Base-by-base conservation (phyloP, 2,113 vertebrate genomes). In the Alaudala cheleensis region DNA sequence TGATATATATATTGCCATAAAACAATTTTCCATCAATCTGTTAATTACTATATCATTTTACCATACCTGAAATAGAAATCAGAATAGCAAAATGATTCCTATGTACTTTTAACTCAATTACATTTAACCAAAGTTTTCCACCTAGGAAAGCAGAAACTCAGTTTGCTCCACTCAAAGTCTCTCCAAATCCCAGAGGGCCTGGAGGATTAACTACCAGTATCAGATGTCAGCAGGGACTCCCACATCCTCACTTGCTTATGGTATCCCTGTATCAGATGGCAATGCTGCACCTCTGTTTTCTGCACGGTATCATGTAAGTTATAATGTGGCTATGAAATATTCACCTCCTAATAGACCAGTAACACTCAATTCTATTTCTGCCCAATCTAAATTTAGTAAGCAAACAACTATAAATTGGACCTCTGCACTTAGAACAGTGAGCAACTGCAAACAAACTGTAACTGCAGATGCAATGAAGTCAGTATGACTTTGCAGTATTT, bases 401-500 rank as follows among this genome's bases (percentile, higher is more conserved):
- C 33, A 66, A 84, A 86, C 45, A 79, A 51, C 19, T 44, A 69
- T 34, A 94, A 92, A 88, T 67, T 45, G 85, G 29, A 92, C 22
- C 26, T 78, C 42, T 90, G 72, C 40, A 62, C 45, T 72, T 77
- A 76, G 39, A 40, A 13, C 3, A 1, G 28, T 20, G 57, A 86
- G 51, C 12, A 14, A 73, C 73, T 66, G 51, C 90, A 92, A 92
- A 66, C 56, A 40, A 88, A 82, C 72, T 84, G 34, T 26, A 93
- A 45, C 67, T 87, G 80, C 77, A 90, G 74, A 76, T n/a, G 39
- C 40, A 72, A 65, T 1, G 10, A 89, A 95, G 70, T 60, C 87
- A 85, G 54, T 42, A 76, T 91, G 91, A 93, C 70, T 93, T 28
- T 71, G 72, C 86, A 93, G 60, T 78, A 88, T 82, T 96, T 66